phyloP scores from a whole-genome alignment of 2,113 vertebrate species.

The Phrynosoma platyrhinos region DNA sequence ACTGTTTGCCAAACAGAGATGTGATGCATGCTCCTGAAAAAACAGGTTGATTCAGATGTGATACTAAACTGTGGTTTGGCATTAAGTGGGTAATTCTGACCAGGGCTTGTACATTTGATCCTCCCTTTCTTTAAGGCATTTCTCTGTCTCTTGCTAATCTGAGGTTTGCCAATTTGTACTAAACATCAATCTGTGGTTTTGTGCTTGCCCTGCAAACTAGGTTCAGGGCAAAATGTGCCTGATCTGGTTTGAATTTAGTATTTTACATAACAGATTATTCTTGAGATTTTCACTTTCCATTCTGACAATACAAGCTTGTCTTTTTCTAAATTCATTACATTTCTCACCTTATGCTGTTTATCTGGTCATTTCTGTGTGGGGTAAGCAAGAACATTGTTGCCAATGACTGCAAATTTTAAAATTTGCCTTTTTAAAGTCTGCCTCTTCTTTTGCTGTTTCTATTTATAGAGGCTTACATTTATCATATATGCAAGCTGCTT shows the following conservation, averaged over 20 bases:
- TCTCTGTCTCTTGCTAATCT: background rate
- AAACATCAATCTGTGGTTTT: background rate
- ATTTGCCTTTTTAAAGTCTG: background rate
- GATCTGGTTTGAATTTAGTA: background rate
- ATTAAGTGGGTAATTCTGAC: background rate
- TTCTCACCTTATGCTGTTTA: background rate
- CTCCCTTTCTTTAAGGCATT: background rate
- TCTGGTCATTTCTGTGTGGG: background rate
- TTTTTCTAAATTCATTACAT: background rate
- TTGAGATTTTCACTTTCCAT: constrained; percentile 1
- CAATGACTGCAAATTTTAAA: background rate
- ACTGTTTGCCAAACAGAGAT: constrained; percentile 25
- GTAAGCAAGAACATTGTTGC: constrained; percentile 17
- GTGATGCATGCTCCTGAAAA: background rate
- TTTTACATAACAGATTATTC: background rate
- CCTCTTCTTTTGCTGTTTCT: background rate
- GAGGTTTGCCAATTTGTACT: background rate
- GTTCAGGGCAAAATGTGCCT: background rate
- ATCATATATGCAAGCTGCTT: background rate
- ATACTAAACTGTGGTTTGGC: background rate
- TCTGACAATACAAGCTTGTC: background rate
- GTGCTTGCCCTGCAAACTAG: background rate
- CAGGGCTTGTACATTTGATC: background rate
- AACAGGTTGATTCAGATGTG: background rate
- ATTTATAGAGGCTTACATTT: background rate